Conservation (phyloP, 2,113 vertebrate genomes). For the Pedionomus torquatus region DNA sequence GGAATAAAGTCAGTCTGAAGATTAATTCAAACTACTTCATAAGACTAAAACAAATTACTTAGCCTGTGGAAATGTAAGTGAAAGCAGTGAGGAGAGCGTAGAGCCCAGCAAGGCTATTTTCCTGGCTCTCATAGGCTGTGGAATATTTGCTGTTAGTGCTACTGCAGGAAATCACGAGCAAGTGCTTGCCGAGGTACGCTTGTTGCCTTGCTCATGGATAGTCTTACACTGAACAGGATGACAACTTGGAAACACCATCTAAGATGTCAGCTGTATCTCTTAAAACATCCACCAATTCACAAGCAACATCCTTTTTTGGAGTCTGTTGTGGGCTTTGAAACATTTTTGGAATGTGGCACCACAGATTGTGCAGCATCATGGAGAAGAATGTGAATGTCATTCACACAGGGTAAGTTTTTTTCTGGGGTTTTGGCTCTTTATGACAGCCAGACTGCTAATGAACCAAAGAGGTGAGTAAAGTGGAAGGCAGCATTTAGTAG, state of each 20-base stretch:
- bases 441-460: neutral
- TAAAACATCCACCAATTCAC: neutral
- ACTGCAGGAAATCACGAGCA: neutral
- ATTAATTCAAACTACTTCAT: constrained; percentile 3
- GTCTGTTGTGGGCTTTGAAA: neutral
- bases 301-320: neutral
- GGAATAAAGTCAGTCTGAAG: neutral
- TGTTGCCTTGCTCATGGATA: neutral
- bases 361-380: neutral
- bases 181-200: neutral
- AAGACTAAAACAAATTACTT: constrained; percentile 6
- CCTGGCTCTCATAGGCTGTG: neutral
- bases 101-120: neutral
- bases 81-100: neutral
- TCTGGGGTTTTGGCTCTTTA: neutral
- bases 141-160: neutral
- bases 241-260: neutral
- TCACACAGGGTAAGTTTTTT: neutral
- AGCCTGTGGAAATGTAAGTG: neutral
- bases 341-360: neutral
- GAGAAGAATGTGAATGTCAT: neutral
- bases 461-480: neutral
- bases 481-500: neutral
- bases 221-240: neutral
- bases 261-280: neutral